A percentile compares a stretch with the other conserved stretches of the same genome.
Conservation (phyloP, 2,888 invertebrate species). For the Cosmorhoe ocellata region DNA sequence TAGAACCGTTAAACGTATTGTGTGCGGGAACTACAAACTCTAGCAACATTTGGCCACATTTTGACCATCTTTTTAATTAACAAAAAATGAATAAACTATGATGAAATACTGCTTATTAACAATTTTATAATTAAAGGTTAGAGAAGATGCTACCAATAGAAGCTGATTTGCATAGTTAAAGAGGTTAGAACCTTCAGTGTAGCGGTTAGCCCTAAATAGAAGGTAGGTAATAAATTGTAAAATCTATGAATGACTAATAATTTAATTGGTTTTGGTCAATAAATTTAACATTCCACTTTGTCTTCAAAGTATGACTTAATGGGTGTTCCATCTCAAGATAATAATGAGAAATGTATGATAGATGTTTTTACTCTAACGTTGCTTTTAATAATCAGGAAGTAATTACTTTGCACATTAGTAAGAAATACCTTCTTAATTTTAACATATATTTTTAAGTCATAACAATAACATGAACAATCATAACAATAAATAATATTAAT, state of each 20-base stretch:
- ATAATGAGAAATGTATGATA: neutral
- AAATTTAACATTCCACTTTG: slow-evolving; percentile 7
- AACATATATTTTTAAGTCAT: too few species aligned
- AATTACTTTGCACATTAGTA: too few species aligned
- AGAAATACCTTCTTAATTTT: too few species aligned
- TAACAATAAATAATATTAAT: too few species aligned
- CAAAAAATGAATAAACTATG: slow-evolving; percentile 10
- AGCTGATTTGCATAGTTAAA: slow-evolving; percentile 27
- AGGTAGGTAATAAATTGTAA: slow-evolving; percentile 23
- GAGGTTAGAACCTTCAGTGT: slow-evolving; percentile 23
- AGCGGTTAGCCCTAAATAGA: slow-evolving; percentile 30
- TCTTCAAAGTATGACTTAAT: slow-evolving; percentile 5
- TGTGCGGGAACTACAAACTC: slow-evolving; percentile 44
- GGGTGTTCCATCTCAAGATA: slow-evolving; percentile 3
- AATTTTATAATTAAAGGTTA: slow-evolving; percentile 22
- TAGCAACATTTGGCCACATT: slow-evolving; percentile 38
- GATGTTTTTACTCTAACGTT: neutral
- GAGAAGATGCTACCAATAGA: slow-evolving; percentile 14
- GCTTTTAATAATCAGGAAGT: neutral
- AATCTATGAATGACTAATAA: slow-evolving; percentile 20
- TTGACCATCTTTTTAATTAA: slow-evolving; percentile 12
- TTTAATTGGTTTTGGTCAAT: slow-evolving; percentile 17
- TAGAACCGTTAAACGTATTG: slow-evolving; percentile 67
- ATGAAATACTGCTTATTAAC: slow-evolving; percentile 21
- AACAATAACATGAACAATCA: too few species aligned